Evolutionary conservation across 2,888 invertebrate genomes (phyloP), one percentile per base, ranked within the genome.

Genomic region (Eristalis tenax): DNA sequence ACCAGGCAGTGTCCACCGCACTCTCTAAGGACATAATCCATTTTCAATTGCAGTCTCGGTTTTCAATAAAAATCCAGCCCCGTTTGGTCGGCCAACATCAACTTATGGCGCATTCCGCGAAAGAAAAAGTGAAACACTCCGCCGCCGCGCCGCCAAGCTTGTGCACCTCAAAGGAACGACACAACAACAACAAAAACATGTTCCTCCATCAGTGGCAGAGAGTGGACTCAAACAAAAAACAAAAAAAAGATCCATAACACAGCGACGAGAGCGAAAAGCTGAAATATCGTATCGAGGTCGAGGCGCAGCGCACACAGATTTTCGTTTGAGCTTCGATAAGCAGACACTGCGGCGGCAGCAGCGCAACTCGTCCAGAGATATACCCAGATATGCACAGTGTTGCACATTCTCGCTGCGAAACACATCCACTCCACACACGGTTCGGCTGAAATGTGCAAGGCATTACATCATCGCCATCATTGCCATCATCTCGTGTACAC

Each of bases 61-160:
- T 23, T 26, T 23, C 63, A 6, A 63, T 23, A 32, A 8, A 15
- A 23, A 63, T 63, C 50, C 40, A 50, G 50, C 18, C 8, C 18
- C 50, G 64, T 56, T 69, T 69, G 38, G 61, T 81, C 57, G 59
- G 63, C 26, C 74, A 82, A 76, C 50, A 50, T 59, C 83, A 73
- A 68, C 83, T 63, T 73, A 50, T 68, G 71, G 26, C 38, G 35
- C 74, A 87, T 78, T 83, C 78, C 83, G 35, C 40, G 83, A 87
- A 87, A 87, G 86, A 87, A 87, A 87, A 87, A 87, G 86, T 87
- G 86, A 87, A 83, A 82, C 61, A 74, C 77, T 28, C 22, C 32
- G 32, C 18, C 10, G 35, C n/a, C 28, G 28, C 43, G 43, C 26
- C 32, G 56, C 43, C 23, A 32, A 18, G 26, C 32, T 1, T 61